Evolutionary conservation across 2,113 vertebrate species (phyloP).

Genomic region (Synodontis membranacea): DNA sequence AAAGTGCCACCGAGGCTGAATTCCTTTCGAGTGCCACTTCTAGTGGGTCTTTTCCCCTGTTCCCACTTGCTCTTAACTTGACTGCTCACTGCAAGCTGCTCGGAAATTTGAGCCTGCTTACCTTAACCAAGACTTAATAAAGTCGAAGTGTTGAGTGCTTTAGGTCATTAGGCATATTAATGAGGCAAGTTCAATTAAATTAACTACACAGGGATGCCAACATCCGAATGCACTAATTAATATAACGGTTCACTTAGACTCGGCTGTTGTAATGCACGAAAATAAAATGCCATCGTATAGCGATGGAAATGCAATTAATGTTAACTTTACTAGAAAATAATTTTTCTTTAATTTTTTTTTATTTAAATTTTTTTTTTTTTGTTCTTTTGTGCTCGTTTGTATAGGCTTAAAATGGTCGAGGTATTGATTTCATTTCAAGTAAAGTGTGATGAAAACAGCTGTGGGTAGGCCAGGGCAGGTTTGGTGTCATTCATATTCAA

Average conservation of each 20-base stretch:
- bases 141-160: neutral
- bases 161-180: slow-evolving; percentile 12
- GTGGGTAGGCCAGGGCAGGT: neutral
- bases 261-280: neutral
- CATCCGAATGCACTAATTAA: neutral
- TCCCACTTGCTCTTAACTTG: slow-evolving; percentile 3
- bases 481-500: slow-evolving; percentile 10
- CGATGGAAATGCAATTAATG: neutral
- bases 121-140: slow-evolving; percentile 22
- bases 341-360: too few species aligned
- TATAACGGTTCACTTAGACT: neutral
- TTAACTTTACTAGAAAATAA: neutral
- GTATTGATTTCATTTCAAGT: slow-evolving; percentile 18
- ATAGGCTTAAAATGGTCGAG: neutral
- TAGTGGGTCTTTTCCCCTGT: neutral
- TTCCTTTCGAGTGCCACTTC: neutral
- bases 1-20: neutral
- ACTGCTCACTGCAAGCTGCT: neutral
- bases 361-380: too few species aligned
- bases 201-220: neutral
- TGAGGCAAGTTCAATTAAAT: neutral
- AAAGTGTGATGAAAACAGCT: neutral
- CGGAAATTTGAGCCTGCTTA: slow-evolving; percentile 3
- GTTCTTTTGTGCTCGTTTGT: neutral
- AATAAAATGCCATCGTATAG: neutral